phyloP scores from a whole-genome alignment of 2,797 vertebrate genomes.

The Falco berigora region DNA sequence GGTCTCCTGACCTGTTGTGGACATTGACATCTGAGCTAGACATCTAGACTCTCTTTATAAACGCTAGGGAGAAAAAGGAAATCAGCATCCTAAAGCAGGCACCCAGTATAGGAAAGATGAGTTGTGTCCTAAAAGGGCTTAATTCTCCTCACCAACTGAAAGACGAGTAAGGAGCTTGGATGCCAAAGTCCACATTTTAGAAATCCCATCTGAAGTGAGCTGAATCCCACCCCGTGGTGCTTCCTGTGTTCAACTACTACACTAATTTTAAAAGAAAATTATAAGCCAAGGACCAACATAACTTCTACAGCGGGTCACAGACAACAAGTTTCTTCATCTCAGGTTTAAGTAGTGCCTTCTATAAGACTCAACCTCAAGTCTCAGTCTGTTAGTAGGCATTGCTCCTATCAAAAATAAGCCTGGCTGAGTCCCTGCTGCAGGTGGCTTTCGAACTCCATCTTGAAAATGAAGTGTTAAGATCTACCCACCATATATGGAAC shows the following conservation, averaged over 20 bases:
- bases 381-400: background rate
- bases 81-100: background rate
- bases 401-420: background rate
- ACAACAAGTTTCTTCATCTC: background rate
- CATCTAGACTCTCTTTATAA: constrained; percentile 17
- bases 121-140: background rate
- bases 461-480: background rate
- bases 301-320: background rate
- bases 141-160: background rate
- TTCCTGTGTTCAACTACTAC: background rate
- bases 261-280: background rate
- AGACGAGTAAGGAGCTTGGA: background rate
- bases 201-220: background rate
- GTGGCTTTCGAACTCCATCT: background rate
- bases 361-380: background rate
- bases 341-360: background rate
- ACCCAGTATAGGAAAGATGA: background rate
- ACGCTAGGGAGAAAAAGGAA: background rate
- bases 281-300: background rate
- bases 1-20: background rate
- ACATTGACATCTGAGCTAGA: background rate
- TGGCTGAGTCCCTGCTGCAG: background rate
- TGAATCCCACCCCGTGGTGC: background rate
- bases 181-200: background rate
- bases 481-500: background rate